Conservation (phyloP, 2,888 invertebrate genomes). For the Morpho achilles region DNA sequence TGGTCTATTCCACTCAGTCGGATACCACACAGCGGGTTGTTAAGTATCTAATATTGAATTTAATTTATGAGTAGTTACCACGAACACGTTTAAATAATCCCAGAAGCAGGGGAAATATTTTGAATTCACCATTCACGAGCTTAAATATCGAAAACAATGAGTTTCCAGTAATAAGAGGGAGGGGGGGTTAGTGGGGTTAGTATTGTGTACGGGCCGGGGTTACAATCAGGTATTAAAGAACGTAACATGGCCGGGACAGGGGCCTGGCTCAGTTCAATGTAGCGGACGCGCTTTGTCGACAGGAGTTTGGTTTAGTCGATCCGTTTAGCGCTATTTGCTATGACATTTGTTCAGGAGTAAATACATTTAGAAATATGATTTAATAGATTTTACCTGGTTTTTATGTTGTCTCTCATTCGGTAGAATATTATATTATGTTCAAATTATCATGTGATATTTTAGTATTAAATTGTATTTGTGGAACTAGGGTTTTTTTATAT, state of each 20-base stretch:
- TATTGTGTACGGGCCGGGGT: constrained; percentile 49
- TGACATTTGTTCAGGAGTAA: constrained; percentile 56
- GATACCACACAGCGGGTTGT: too few species aligned
- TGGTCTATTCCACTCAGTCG: too few species aligned
- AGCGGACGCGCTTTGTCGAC: constrained; percentile 60
- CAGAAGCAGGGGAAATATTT: constrained; percentile 39
- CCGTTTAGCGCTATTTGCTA: constrained; percentile 51
- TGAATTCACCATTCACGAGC: constrained; percentile 51
- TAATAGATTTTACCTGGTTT: constrained; percentile 3
- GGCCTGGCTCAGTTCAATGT: constrained; percentile 60
- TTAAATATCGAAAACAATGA: constrained; percentile 74
- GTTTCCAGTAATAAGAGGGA: constrained; percentile 69
- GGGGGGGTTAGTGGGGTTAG: constrained; percentile 56
- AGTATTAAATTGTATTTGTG: too few species aligned
- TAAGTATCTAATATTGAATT: neutral
- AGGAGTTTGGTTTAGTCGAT: constrained; percentile 54
- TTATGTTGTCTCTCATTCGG: too few species aligned
- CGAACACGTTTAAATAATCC: constrained; percentile 34
- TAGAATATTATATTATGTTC: too few species aligned
- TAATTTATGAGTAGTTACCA: neutral
- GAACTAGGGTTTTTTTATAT: too few species aligned
- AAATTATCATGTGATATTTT: too few species aligned
- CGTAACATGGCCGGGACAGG: constrained; percentile 49
- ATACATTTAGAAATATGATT: constrained; percentile 7
- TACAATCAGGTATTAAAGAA: constrained; percentile 55